phyloP scores from a whole-genome alignment of 2,113 vertebrate genomes.

The Ceratotherium simum region DNA sequence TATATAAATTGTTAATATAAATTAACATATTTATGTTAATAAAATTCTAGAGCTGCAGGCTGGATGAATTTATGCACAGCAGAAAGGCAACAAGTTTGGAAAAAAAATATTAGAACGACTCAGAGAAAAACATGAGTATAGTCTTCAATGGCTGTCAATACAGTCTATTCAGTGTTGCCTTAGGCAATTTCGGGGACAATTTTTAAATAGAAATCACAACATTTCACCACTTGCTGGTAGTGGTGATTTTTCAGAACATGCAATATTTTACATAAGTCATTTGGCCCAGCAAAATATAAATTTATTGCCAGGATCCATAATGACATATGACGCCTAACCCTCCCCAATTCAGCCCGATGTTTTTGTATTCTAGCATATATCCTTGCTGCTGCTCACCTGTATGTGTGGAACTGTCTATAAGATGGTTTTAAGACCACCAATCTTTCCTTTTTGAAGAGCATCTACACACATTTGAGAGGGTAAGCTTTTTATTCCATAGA shows the following conservation, averaged over 20 bases:
- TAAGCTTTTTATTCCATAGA: neutral
- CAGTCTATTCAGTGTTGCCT: neutral
- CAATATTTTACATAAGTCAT: neutral
- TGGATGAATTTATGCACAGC: neutral
- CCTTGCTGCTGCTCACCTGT: neutral
- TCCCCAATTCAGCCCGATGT: neutral
- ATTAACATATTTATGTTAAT: neutral
- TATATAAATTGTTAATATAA: neutral
- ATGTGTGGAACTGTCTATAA: fast-evolving
- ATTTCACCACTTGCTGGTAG: neutral
- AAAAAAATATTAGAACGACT: neutral
- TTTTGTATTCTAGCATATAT: neutral
- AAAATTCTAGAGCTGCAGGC: neutral
- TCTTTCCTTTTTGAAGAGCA: neutral
- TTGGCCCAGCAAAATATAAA: no score
- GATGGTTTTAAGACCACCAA: no score
- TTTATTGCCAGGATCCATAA: no score
- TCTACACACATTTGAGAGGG: neutral
- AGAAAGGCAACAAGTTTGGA: neutral
- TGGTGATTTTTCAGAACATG: neutral
- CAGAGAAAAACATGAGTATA: neutral
- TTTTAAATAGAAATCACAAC: neutral
- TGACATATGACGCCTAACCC: neutral
- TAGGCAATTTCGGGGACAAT: neutral
- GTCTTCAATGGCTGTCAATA: neutral